Evolutionary conservation across 1,140 invertebrate species (phyloP), one percentile per base, ranked within the genome.

Genomic region (Choristoneura fumiferana): DNA sequence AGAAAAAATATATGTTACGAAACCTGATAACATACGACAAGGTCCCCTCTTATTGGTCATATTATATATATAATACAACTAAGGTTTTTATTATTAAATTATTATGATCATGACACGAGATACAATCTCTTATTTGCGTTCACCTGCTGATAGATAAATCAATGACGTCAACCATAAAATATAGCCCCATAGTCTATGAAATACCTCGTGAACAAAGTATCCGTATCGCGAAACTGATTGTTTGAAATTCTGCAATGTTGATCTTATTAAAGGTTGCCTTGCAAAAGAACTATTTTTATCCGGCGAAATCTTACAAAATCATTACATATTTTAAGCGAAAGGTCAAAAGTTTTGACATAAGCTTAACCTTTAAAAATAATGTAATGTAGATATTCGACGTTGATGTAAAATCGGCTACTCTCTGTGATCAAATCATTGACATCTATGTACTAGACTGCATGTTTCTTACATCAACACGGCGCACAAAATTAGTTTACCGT

Each of bases 121-220:
- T 35, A 54, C 53, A 36, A 37, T 54, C n/a, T 13, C 53, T 54
- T 15, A 54, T 35, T 36, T 54, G 35, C 53, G 14, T 54, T 35
- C 53, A 54, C 33, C 53, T 54, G n/a, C 53, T 54, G 53, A 35
- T 33, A 54, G 53, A 35, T 54, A 54, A 54, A 36, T 54, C 33
- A 54, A 22, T 22, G 22, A 49, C 22, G 18, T 29, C n/a, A 1
- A 4, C 4, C 22, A n/a, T 33, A 29, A 29, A 29, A 29, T 6
- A 29, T 29, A 29, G 22, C 22, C 22, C 6, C 22, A n/a, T 29
- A 29, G 6, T 2, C 22, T 29, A 3, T 29, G 22, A 29, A 29
- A 29, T 29, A 29, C 6, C 22, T 29, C 22, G 22, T 29, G 6
- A 29, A 29, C 22, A 29, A 29, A 29, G 6, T 29, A n/a, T n/a